Base-by-base conservation (phyloP, 1,140 invertebrate species). In the Drosophila repleta region DNA sequence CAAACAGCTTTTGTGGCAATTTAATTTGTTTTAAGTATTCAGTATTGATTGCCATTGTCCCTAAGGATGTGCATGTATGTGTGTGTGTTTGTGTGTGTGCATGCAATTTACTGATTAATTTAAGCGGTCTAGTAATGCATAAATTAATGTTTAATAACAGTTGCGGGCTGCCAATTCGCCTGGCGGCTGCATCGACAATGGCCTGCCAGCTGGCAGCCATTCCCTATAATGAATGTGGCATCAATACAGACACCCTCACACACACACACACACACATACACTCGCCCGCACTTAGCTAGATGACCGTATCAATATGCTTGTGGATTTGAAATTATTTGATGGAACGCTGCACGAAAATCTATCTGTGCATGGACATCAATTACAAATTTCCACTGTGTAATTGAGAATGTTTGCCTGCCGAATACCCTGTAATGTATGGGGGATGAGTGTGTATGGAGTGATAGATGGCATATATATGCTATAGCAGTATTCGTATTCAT, bases 81-180 rank as follows among this genome's bases (percentile, higher is more conserved):
- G 15, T 64, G 39, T 49, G 11, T 52, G 15, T 37, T 11, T 60
- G n/a, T 52, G 52, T 48, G 11, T 64, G 26, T 53, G 49, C 45
- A 62, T 64, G 74, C 70, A 75, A 85, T 80, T 77, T 76, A 55
- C 81, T 81, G 81, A 84, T 84, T 85, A 84, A 84, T 84, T 85
- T 81, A 85, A 85, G 74, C 81, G 65, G 58, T 69, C 65, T 74
- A 77, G 65, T 77, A 84, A 84, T 84, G 81, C 77, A 84, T 84
- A 84, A 84, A 84, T 84, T 84, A 84, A 85, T 80, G 65, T 77
- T 85, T 85, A 84, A 71, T 84, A 84, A 74, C 77, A 76, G 62
- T 76, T 62, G 56, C 71, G 55, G 69, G 48, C 49, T 60, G 55
- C 63, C 69, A 60, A 67, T 35, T 58, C 21, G 48, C 21, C 48